These are phyloP conservation scores for Anas capensis DNA, from an alignment of 2,797 vertebrate species.

Conservation along the genomic window DNA sequence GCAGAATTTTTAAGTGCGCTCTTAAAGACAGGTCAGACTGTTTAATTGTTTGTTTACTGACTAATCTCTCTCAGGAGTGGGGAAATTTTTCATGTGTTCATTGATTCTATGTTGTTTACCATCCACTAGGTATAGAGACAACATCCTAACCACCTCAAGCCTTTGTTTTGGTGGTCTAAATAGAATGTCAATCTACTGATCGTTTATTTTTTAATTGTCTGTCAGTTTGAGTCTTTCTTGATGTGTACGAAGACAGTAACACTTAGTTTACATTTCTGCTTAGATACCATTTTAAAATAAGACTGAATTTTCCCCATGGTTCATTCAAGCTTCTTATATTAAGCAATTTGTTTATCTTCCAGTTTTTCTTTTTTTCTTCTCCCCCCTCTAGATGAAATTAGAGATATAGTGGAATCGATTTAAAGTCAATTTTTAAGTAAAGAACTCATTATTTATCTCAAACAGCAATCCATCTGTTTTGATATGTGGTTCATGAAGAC, in stretches of 20 bases:
- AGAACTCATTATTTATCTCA: not conserved
- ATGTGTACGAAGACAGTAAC: fast-evolving
- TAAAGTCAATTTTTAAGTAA: conserved; percentile 4
- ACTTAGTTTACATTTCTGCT: not conserved
- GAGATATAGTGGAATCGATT: not conserved
- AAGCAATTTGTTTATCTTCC: not conserved
- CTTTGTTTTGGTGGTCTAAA: not conserved
- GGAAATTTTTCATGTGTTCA: not conserved
- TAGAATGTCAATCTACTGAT: not conserved
- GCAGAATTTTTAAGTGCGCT: not conserved
- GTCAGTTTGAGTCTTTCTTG: not conserved
- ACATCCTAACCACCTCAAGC: not conserved
- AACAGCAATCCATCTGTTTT: not conserved
- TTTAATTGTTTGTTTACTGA: not conserved
- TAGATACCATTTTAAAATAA: not conserved
- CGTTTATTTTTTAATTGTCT: not conserved
- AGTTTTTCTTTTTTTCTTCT: not conserved
- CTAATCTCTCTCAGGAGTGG: not conserved
- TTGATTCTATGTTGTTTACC: not conserved
- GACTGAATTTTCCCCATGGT: not conserved
- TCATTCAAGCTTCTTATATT: not conserved
- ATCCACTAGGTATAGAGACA: too few relatives aligned
- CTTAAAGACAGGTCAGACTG: not conserved
- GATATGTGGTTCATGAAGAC: not conserved
- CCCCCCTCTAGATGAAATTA: not conserved